phyloP scores from a whole-genome alignment of 2,888 invertebrate species.

The Patella ulyssiponensis region DNA sequence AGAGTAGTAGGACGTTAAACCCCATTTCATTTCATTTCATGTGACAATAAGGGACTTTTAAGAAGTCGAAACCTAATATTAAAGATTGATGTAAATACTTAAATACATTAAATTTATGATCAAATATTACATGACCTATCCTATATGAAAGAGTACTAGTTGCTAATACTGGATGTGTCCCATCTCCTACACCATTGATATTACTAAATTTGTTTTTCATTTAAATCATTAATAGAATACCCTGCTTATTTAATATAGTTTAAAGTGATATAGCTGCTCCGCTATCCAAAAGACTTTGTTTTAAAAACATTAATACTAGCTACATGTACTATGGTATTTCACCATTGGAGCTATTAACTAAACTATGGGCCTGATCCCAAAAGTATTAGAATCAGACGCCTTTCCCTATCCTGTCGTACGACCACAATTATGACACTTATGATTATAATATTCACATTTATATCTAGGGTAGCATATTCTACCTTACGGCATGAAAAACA shows the following conservation, averaged over 20 bases:
- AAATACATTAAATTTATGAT: conserved; percentile 16
- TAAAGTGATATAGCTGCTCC: neutral
- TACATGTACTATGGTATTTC: neutral
- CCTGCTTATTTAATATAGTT: neutral
- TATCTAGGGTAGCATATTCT: neutral
- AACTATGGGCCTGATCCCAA: neutral
- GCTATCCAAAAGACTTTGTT: neutral
- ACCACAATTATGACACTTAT: neutral
- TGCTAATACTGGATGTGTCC: conserved; percentile 13
- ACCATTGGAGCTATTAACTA: neutral
- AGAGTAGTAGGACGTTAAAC: too few relatives aligned
- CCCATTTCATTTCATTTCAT: too few relatives aligned
- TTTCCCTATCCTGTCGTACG: neutral
- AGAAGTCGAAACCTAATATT: conserved; percentile 37
- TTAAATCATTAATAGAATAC: neutral
- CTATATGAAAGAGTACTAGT: conserved; percentile 2
- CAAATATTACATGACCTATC: neutral
- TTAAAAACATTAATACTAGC: neutral
- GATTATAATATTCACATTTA: neutral
- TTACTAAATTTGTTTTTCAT: neutral
- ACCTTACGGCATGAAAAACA: neutral
- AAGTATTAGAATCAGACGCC: neutral
- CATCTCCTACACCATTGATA: conserved; percentile 21
- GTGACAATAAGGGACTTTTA: conserved; percentile 18
- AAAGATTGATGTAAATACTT: conserved; percentile 9